These are phyloP conservation scores for Macrosoma leucophasiata DNA, from an alignment of 2,888 invertebrate species.

Conservation along the genomic window DNA sequence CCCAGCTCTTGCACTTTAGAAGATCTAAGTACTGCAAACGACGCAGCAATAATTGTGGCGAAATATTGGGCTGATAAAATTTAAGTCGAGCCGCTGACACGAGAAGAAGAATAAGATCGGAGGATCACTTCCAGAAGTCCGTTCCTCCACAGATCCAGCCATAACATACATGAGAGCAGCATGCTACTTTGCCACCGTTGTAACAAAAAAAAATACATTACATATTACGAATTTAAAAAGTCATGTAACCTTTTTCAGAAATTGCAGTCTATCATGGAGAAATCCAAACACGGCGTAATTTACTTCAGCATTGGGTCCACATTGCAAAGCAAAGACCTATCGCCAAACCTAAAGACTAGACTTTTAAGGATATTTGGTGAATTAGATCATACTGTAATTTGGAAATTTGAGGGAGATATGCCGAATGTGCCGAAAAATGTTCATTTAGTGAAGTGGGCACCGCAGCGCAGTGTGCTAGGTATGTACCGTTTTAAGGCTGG, in stretches of 20 bases:
- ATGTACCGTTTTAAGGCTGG: conserved; percentile 9
- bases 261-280: conserved; percentile 43
- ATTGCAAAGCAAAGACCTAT: conserved; percentile 35
- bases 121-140: too few relatives aligned
- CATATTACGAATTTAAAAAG: neutral
- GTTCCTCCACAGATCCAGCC: too few relatives aligned
- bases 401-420: conserved; percentile 46
- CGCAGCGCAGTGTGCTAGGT: conserved; percentile 51
- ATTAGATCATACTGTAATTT: conserved; percentile 44
- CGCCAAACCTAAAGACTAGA: conserved; percentile 29
- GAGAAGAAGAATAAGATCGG: too few relatives aligned
- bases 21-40: too few relatives aligned
- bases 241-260: conserved; percentile 39
- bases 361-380: conserved; percentile 38
- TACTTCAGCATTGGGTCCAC: conserved; percentile 49
- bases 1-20: too few relatives aligned
- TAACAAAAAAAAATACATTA: too few relatives aligned
- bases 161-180: too few relatives aligned
- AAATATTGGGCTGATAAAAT: too few relatives aligned
- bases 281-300: conserved; percentile 39
- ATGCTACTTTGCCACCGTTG: too few relatives aligned
- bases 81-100: too few relatives aligned
- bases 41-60: too few relatives aligned
- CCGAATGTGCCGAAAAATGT: conserved; percentile 41
- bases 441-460: conserved; percentile 45